Evolutionary conservation across 1,140 invertebrate genomes (phyloP), one percentile per base, ranked within the genome.

Genomic region (Neodiprion pinetum): DNA sequence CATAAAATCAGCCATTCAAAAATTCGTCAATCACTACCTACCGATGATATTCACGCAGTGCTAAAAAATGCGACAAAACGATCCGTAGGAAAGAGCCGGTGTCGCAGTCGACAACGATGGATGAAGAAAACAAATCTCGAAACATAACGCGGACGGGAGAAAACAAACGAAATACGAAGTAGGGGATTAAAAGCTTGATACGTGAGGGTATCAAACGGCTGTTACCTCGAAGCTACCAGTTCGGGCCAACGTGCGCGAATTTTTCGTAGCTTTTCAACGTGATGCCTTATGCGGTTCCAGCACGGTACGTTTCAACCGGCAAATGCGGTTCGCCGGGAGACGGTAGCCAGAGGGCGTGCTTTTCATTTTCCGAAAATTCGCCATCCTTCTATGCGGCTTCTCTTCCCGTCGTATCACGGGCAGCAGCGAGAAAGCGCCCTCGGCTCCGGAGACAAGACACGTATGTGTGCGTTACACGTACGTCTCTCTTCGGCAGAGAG

Each of bases 281-380:
- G 53, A 61, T 61, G 9, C 53, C 53, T 40, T 40, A 4, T 40
- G 28, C 28, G 28, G n/a, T 9, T 9, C 7, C 53, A 14, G 11
- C 53, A 61, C 53, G 11, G 11, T 61, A 4, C 53, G 53, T 61
- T 61, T 17, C 53, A 61, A 8, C 53, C n/a, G 11, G 53, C n/a
- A 61, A 61, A 61, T 61, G 53, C 53, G 53, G 7, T 61, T 61
- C 53, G 5, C 53, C 5, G 11, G 4, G 53, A 61, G 53, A 61
- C 4, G 53, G 53, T 61, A 61, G 11, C 53, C 53, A 17, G 53
- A 61, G 53, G 53, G 53, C 7, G n/a, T 4, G 53, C 53, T 61
- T 61, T 61, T 61, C 53, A 61, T 61, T 61, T 61, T 61, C 53
- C 5, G 53, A 61, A 61, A 61, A 61, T 61, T 61, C n/a, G 11